Evolutionary conservation across 2,113 vertebrate species (phyloP), one percentile per base, ranked within the genome.

Genomic region (Saguinus imperator): DNA sequence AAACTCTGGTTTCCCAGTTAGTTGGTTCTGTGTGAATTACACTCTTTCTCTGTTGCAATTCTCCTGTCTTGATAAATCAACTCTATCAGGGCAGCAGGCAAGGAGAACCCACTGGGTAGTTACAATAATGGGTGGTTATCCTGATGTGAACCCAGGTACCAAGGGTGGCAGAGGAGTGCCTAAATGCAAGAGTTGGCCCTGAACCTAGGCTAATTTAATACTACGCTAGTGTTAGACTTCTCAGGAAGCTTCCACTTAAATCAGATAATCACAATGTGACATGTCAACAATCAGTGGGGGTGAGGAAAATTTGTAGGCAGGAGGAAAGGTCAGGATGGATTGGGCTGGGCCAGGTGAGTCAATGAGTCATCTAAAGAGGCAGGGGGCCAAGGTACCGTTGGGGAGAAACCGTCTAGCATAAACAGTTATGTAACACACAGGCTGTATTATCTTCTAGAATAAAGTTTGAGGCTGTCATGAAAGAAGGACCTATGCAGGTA

Each of bases 341-440:
- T 13, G 55, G 61, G 32, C 58, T 66, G 35, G 76, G 68, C 8
- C 73, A 76, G 3, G 5, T 16, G 52, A 94, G 40, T 66, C 48
- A 40, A 27, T 3, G 40, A 93, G 40, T 66, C 48, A 57, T 32
- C 7, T 8, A 35, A 40, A 72, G 43, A 57, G 25, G 52, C 87
- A 87, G 43, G 0, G 1, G 18, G 43, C 3, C 5, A 3, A 57
- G 18, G 25, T 7, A 29, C n/a, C 17, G 14, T 0, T 64, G 55
- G 29, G 50, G 57, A 88, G 88, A 79, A 55, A n/a, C 0, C 4
- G 14, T 72, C 45, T 23, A 21, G 32, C 6, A 10, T 10, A 21
- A 37, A 35, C 12, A 4, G 52, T 17, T 52, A 17, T 17, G 16
- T 10, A 20, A 20, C 0, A 2, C 40, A 37, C 9, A n/a, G 48